Evolutionary conservation across 2,797 vertebrate species (phyloP), one percentile per base, ranked within the genome.

Genomic region (Octomys mimax): DNA sequence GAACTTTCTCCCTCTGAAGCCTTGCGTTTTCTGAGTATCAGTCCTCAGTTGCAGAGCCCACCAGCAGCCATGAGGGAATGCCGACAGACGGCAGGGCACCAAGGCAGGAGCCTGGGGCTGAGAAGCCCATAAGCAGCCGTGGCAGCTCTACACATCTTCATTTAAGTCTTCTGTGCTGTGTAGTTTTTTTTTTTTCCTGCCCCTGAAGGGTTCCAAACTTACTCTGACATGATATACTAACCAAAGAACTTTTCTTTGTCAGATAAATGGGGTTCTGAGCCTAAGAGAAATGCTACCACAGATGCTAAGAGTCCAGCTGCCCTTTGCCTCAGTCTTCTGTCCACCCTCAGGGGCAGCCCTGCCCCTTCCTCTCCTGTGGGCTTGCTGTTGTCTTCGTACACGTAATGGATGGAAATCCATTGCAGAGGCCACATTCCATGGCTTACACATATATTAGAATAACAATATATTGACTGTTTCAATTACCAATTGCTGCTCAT

Each of bases 381-480:
- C 18, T 92, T 91, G 14, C 28, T 89, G 22, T 89, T 91, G 31
- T 93, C 26, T 42, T 62, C 75, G 87, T 26, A 28, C 89, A 33
- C 54, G 21, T 22, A 68, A 88, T 9, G 79, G 68, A 71, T n/a
- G 52, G 49, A 57, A 83, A 86, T 87, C 4, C 57, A 75, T 75
- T 59, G 16, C 18, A 95, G 62, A 81, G n/a, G 28, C 4, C 5
- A 91, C 78, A 61, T 92, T 79, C 77, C 57, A 85, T 42, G 62
- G 49, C 73, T 46, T 82, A 28, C 86, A 84, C 59, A 93, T 85
- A 78, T 5, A 42, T 92, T 91, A 54, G 92, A 89, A 94, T 24
- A 84, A 90, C 28, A 39, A 79, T 83, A 57, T 62, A 84, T 77
- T 89, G 83, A 94, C 75, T 95, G 59, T 77, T 96, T 94, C 81